Evolutionary conservation across 2,888 invertebrate genomes (phyloP).

Genomic region (Oligia fasciuncula): DNA sequence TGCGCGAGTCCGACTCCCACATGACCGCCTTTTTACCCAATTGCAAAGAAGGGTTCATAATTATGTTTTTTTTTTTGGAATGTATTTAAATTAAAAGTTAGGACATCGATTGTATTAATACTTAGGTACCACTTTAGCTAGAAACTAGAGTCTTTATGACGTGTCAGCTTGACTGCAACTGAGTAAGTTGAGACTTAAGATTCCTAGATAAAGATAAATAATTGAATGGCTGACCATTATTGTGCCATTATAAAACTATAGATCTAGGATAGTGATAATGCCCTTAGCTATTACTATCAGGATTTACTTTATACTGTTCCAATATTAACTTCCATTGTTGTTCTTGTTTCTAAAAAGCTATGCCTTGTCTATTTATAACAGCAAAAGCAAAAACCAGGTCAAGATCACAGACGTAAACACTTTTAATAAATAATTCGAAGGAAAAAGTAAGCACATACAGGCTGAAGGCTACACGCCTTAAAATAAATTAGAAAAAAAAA

Average conservation of each 20-base stretch:
- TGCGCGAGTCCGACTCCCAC: too few relatives aligned
- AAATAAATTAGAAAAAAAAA: conserved; percentile 13
- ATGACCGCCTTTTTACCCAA: too few relatives aligned
- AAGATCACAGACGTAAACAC: conserved; percentile 28
- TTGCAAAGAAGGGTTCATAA: too few relatives aligned
- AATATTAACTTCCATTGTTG: conserved; percentile 26
- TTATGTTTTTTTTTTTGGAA: not conserved
- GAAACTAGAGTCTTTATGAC: conserved; percentile 27
- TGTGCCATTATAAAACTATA: conserved; percentile 34
- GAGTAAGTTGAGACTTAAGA: conserved; percentile 19
- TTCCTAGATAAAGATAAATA: conserved; percentile 48
- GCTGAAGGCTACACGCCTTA: not conserved
- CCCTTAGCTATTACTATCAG: conserved; percentile 15
- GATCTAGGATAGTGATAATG: conserved; percentile 44
- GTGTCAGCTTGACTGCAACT: conserved; percentile 18
- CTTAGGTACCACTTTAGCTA: not conserved
- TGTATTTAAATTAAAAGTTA: not conserved
- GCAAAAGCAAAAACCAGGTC: conserved; percentile 38
- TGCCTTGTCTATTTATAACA: conserved; percentile 23
- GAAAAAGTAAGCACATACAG: not conserved
- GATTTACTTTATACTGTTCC: conserved; percentile 31
- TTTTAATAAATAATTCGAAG: not conserved
- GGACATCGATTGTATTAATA: not conserved
- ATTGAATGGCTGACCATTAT: conserved; percentile 27
- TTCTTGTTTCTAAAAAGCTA: not conserved